Evolutionary conservation across 2,888 invertebrate genomes (phyloP).

Genomic region (Diachrysia chrysitis): DNA sequence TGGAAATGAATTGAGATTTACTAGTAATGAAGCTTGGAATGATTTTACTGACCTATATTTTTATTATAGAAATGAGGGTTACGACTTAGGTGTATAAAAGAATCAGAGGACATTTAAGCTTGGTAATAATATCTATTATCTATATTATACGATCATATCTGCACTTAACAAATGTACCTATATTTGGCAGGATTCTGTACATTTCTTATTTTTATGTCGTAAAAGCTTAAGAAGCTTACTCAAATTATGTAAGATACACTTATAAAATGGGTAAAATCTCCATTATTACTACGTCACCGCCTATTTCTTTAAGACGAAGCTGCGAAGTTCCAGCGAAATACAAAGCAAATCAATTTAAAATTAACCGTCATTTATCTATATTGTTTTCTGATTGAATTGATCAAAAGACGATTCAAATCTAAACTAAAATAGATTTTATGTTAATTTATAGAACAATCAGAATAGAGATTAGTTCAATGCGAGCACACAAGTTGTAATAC

Average conservation of each 20-base stretch:
- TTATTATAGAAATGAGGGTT: constrained; percentile 6
- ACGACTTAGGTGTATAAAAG: neutral
- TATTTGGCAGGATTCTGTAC: too few species aligned
- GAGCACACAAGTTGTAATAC: constrained; percentile 80
- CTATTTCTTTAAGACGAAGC: constrained; percentile 29
- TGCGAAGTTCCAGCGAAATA: constrained; percentile 39
- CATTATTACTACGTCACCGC: constrained; percentile 41
- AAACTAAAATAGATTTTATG: constrained; percentile 77
- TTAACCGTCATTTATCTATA: constrained; percentile 54
- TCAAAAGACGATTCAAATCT: constrained; percentile 74
- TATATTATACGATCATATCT: too few species aligned
- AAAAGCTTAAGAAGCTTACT: too few species aligned
- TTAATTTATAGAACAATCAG: constrained; percentile 80
- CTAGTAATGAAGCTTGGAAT: neutral
- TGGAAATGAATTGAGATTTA: too few species aligned
- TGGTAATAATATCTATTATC: neutral
- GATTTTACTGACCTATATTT: constrained; percentile 8
- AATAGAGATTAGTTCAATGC: constrained; percentile 78
- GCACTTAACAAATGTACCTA: too few species aligned
- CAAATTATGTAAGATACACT: too few species aligned
- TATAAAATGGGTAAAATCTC: too few species aligned
- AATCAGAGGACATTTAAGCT: neutral
- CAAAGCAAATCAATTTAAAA: constrained; percentile 50
- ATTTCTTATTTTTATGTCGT: too few species aligned
- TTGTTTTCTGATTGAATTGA: constrained; percentile 72